Conservation (phyloP, 2,888 invertebrate species). For the Malacosoma neustria region DNA sequence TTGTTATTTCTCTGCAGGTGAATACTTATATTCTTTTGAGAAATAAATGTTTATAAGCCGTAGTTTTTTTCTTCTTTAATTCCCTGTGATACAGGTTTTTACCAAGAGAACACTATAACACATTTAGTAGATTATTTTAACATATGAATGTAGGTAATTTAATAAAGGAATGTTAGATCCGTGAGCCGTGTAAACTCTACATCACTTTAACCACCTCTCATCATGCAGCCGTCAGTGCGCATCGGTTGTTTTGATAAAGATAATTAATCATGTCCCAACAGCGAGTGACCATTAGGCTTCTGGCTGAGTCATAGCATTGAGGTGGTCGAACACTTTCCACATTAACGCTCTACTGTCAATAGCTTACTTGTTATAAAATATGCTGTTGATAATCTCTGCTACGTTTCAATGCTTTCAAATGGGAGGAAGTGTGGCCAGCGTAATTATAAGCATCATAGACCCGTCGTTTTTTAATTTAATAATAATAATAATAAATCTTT, state of each 20-base stretch:
- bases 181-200: not conserved
- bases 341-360: slow-evolving; percentile 27
- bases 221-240: slow-evolving; percentile 58
- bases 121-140: no score
- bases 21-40: no score
- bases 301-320: slow-evolving; percentile 49
- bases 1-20: no score
- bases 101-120: no score
- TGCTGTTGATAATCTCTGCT: slow-evolving; percentile 14
- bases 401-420: not conserved
- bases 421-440: not conserved
- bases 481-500: no score
- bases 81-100: no score
- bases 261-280: slow-evolving; percentile 57
- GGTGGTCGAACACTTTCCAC: slow-evolving; percentile 38
- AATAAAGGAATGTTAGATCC: no score
- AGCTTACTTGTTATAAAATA: slow-evolving; percentile 27
- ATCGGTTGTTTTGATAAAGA: slow-evolving; percentile 50
- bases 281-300: slow-evolving; percentile 59
- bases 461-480: no score
- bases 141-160: no score
- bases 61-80: no score
- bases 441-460: no score
- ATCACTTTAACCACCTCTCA: slow-evolving; percentile 34
- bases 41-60: no score